Conservation (phyloP, 1,140 invertebrate species). For the Scaptodrosophila lebanonensis region DNA sequence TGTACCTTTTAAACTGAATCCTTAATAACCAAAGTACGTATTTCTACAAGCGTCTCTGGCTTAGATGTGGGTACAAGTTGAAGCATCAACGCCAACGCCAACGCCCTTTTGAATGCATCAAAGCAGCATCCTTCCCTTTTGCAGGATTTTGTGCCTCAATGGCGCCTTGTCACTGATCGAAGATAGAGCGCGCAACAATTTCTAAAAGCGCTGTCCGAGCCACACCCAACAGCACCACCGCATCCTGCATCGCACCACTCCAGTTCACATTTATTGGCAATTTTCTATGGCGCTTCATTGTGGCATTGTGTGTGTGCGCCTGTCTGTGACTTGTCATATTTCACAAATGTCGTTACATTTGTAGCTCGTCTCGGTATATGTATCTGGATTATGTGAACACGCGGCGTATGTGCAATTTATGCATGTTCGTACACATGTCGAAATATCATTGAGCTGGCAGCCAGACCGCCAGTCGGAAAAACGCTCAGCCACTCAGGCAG, state of each 20-base stretch:
- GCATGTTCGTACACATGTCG: constrained; percentile 17
- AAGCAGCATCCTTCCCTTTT: constrained; percentile 3
- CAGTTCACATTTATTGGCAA: constrained; percentile 1
- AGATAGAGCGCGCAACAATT: constrained; percentile 63
- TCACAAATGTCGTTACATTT: constrained; percentile 49
- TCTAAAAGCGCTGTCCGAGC: constrained; percentile 17
- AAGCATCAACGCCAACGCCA: too few relatives aligned
- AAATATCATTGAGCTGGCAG: constrained; percentile 37
- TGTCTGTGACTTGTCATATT: constrained; percentile 1
- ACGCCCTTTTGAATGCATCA: constrained; percentile 21
- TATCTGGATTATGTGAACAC: constrained; percentile 35
- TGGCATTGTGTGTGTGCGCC: constrained; percentile 17
- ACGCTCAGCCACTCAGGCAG: neutral
- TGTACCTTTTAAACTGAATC: too few relatives aligned
- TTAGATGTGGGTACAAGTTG: constrained; percentile 6
- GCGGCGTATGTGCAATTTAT: constrained; percentile 5
- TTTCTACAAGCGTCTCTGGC: neutral
- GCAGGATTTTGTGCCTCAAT: constrained; percentile 29
- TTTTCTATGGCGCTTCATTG: too few relatives aligned
- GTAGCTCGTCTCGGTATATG: constrained; percentile 42
- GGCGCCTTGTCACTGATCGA: constrained; percentile 39
- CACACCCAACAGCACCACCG: too few relatives aligned
- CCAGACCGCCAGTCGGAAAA: constrained; percentile 31
- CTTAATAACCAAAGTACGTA: neutral
- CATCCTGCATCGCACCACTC: too few relatives aligned